Base-by-base conservation (phyloP, 2,113 vertebrate species). In the Scomber japonicus region DNA sequence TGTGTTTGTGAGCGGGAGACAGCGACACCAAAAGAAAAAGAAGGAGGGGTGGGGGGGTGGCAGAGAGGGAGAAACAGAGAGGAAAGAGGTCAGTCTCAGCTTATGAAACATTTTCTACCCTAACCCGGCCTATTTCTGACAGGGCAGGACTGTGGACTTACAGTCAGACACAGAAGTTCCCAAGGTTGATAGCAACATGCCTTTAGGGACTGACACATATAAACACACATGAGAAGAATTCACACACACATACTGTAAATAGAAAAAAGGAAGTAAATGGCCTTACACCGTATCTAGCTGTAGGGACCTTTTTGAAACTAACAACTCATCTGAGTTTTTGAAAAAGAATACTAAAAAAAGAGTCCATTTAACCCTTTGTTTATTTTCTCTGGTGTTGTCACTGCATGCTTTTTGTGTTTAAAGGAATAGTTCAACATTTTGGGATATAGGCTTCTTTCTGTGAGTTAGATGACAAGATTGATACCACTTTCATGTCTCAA, bases 81-180 rank as follows among this genome's bases (percentile, higher is more conserved):
- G 64, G 86, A 94, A 93, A 89, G 93, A 93, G 94, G 92, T 94
- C 92, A 94, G 79, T 73, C 80, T 85, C 44, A 90, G 91, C 92
- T 95, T 95, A 94, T 92, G 91, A 93, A 94, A 94, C 91, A 89
- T 88, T 93, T 86, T 92, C 84, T 83, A 93, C 93, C 93, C 88
- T 86, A 91, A 92, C 92, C 80, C 87, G 91, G 89, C 92, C 92
- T 94, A 92, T 91, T 95, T 94, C 88, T 94, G 91, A 93, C 89
- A 83, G 82, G 83, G 88, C 85, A 89, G 84, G 81, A 82, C 82
- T 81, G 80, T 78, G 81, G 83, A 88, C 75, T 83, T 84, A 71
- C 80, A 88, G 81, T 83, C 76, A 88, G 78, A 87, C 74, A 73
- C 81, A 86, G 88, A 85, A 88, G 84, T 88, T 80, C 74, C 84